Percentiles rank a stretch among this genome's conserved stretches.
These are phyloP conservation scores for Muntiacus reevesi DNA, from an alignment of 2,113 vertebrate species.

Conservation along the genomic window DNA sequence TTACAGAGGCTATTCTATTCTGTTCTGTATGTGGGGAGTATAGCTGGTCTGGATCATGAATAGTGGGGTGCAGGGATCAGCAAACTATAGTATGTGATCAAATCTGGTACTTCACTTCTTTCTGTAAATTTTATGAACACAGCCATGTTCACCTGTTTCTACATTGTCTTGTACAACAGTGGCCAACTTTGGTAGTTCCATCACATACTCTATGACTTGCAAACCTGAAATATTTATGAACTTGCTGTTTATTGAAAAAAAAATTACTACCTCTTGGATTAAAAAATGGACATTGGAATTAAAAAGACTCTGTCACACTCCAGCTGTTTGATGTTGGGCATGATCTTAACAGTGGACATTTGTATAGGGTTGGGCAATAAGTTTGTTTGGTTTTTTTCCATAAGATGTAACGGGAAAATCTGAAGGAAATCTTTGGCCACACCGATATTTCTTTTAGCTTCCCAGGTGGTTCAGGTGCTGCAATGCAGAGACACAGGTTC, in stretches of 20 bases:
- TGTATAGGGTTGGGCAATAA: neutral
- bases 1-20: neutral
- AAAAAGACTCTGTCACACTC: neutral
- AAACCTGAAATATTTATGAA: neutral
- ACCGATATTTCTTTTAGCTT: neutral
- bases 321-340: neutral
- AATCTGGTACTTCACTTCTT: neutral
- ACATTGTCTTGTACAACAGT: neutral
- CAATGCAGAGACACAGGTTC: neutral
- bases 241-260: neutral
- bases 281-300: neutral
- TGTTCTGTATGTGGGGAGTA: neutral
- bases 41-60: neutral
- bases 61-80: neutral
- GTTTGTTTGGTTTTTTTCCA: neutral
- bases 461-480: neutral
- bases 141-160: neutral
- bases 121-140: neutral
- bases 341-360: neutral
- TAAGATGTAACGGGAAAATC: neutral
- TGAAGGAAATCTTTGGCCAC: neutral
- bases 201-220: neutral
- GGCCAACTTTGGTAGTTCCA: neutral
- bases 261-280: neutral
- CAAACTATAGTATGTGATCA: neutral